phyloP scores from a whole-genome alignment of 2,797 vertebrate genomes.

The Centroberyx gerrardi region DNA sequence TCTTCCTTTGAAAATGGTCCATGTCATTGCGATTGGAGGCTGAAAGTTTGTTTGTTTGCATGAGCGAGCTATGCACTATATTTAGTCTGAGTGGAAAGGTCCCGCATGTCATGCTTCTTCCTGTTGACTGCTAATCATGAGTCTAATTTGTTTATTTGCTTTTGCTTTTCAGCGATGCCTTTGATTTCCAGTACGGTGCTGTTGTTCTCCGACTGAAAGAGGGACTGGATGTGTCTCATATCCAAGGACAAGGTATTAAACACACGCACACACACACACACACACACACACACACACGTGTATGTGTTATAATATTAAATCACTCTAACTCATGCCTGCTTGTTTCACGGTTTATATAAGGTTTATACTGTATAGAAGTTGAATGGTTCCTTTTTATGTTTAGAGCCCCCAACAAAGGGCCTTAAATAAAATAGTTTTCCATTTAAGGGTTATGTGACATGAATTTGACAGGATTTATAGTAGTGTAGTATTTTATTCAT shows the following conservation, averaged over 20 bases:
- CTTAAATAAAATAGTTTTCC: too few relatives aligned
- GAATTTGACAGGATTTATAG: too few relatives aligned
- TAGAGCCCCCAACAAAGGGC: too few relatives aligned
- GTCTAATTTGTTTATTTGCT: constrained; percentile 12
- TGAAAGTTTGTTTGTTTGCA: constrained; percentile 35
- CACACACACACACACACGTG: background rate
- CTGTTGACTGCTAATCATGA: background rate
- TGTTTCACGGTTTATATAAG: too few relatives aligned
- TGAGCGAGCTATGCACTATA: background rate
- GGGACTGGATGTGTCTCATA: constrained; percentile 96
- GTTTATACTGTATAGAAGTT: too few relatives aligned
- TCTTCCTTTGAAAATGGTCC: background rate
- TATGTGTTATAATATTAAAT: background rate
- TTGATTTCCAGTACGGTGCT: constrained; percentile 95
- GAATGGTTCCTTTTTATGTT: too few relatives aligned
- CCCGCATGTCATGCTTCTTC: background rate
- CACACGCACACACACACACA: background rate
- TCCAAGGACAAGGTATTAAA: constrained; percentile 95
- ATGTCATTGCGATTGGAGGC: constrained; percentile 7
- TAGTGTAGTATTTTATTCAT: background rate
- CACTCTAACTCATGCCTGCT: background rate
- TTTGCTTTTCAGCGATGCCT: constrained; percentile 90
- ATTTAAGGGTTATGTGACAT: too few relatives aligned
- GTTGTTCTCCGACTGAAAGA: constrained; percentile 95
- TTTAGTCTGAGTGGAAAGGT: background rate